phyloP scores from a whole-genome alignment of 2,797 vertebrate species.

The Helarctos malayanus region DNA sequence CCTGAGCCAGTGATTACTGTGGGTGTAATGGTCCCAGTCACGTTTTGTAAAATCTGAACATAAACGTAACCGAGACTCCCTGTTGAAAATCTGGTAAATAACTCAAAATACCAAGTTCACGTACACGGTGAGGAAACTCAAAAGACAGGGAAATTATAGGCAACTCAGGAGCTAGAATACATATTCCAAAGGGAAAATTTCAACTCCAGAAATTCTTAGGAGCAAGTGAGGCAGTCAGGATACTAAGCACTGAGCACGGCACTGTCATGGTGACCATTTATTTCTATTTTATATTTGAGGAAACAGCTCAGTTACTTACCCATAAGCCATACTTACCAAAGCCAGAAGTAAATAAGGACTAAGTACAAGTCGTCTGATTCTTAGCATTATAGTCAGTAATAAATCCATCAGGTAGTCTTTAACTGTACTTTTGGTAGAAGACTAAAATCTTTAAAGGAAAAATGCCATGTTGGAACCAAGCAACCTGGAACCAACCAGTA shows the following conservation, averaged over 20 bases:
- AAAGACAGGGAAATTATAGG: not conserved
- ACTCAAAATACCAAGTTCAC: not conserved
- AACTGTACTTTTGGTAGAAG: not conserved
- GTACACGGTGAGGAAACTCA: not conserved
- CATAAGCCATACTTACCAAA: not conserved
- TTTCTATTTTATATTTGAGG: not conserved
- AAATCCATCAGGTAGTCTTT: not conserved
- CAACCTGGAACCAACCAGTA: too few species aligned
- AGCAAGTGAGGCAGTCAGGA: not conserved
- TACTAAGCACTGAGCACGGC: not conserved
- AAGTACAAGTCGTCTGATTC: not conserved
- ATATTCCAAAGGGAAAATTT: not conserved
- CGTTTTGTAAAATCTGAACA: not conserved
- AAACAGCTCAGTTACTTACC: not conserved
- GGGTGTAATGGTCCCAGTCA: not conserved
- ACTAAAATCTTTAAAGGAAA: not conserved
- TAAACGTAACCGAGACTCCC: not conserved
- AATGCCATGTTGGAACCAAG: constrained; percentile 41
- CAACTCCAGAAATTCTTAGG: not conserved
- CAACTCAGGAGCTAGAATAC: not conserved
- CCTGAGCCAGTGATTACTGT: not conserved
- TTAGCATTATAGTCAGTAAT: not conserved
- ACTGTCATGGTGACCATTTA: not conserved
- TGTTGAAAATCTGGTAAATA: not conserved
- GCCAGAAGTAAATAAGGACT: not conserved